A percentile compares a stretch with the other conserved stretches of the same genome.
phyloP scores from a whole-genome alignment of 2,888 invertebrate species.

The Campaea margaritaria region DNA sequence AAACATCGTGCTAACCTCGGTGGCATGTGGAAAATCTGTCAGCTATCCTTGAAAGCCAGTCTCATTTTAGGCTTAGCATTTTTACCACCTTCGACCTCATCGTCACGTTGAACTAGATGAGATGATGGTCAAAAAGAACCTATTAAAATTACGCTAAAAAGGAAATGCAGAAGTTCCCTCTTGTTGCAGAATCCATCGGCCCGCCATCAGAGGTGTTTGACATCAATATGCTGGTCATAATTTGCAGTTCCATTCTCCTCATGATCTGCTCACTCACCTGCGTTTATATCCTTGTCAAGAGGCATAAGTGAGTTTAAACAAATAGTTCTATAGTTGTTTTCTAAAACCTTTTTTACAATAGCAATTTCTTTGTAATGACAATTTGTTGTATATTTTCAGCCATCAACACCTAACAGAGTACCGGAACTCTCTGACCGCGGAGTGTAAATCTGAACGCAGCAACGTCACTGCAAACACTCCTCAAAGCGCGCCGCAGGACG shows the following conservation, averaged over 20 bases:
- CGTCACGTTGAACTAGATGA: too few species aligned
- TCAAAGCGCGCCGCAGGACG: slow-evolving; percentile 66
- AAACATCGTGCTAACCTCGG: too few species aligned
- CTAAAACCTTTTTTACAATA: too few species aligned
- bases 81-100: too few species aligned
- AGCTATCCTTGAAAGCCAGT: too few species aligned
- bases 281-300: slow-evolving; percentile 75
- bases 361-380: too few species aligned
- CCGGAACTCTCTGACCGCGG: slow-evolving; percentile 74
- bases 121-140: too few species aligned
- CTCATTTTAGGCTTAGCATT: too few species aligned
- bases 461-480: slow-evolving; percentile 71
- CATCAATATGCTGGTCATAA: slow-evolving; percentile 77
- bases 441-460: slow-evolving; percentile 77
- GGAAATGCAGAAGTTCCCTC: too few species aligned
- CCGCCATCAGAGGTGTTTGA: slow-evolving; percentile 78
- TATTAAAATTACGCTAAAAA: too few species aligned
- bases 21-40: too few species aligned
- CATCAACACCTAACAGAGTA: slow-evolving; percentile 73
- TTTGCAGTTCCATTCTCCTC: slow-evolving; percentile 77
- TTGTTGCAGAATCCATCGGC: slow-evolving; percentile 75
- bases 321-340: too few species aligned
- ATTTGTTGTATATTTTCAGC: slow-evolving; percentile 51
- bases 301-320: slow-evolving; percentile 69
- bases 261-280: slow-evolving; percentile 77